phyloP scores from a whole-genome alignment of 2,888 invertebrate genomes.

The Acleris cristana region DNA sequence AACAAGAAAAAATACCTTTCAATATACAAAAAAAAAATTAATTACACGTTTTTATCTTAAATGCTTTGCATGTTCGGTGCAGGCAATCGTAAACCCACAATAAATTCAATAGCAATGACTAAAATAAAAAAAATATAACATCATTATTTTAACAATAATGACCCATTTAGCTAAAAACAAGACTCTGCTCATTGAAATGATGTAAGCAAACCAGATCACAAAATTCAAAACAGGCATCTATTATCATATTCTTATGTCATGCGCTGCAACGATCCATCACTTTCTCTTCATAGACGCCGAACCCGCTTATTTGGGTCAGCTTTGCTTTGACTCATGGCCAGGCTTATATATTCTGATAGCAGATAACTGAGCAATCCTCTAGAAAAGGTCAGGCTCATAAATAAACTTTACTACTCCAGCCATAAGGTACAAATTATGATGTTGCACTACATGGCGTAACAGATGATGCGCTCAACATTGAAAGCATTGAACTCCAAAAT shows the following conservation, averaged over 20 bases:
- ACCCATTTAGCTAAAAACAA: slow-evolving; percentile 20
- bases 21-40: too few relatives aligned
- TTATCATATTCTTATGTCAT: slow-evolving; percentile 60
- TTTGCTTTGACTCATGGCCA: slow-evolving; percentile 62
- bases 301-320: slow-evolving; percentile 66
- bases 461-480: slow-evolving; percentile 20
- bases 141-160: too few relatives aligned
- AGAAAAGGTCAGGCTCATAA: slow-evolving; percentile 63
- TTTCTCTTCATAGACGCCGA: slow-evolving; percentile 73
- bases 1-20: too few relatives aligned
- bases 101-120: too few relatives aligned
- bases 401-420: slow-evolving; percentile 49
- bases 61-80: too few relatives aligned
- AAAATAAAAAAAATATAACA: too few relatives aligned
- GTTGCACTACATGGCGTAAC: slow-evolving; percentile 23
- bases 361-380: slow-evolving; percentile 57
- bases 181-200: slow-evolving; percentile 22
- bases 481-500: slow-evolving; percentile 22
- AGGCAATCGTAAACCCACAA: too few relatives aligned
- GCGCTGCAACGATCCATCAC: slow-evolving; percentile 70
- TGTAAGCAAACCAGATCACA: slow-evolving; percentile 31
- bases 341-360: slow-evolving; percentile 69
- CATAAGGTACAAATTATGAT: slow-evolving; percentile 30
- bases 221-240: slow-evolving; percentile 32
- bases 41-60: too few relatives aligned